A percentile compares a stretch with the other conserved stretches of the same genome.
Conservation (phyloP, 2,113 vertebrate genomes). For the Dinomys branickii region DNA sequence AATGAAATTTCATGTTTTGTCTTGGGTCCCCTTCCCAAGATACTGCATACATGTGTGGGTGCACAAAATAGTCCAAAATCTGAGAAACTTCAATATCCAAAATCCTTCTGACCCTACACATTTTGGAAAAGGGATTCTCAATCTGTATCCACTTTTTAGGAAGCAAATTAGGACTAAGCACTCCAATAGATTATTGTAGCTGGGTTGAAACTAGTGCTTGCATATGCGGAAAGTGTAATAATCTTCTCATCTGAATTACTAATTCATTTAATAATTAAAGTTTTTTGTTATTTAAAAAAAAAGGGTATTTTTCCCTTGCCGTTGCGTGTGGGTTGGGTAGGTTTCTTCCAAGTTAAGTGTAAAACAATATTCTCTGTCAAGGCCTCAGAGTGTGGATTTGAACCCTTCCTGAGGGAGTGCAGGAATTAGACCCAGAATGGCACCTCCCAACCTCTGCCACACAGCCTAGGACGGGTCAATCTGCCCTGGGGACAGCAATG, state of each 20-base stretch:
- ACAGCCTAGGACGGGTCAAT: background rate
- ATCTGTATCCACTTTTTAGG: background rate
- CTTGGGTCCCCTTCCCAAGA: background rate
- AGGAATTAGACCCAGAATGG: background rate
- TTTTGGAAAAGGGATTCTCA: background rate
- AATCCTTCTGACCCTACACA: background rate
- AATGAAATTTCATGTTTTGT: background rate
- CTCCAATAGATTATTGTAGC: background rate
- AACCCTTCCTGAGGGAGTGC: background rate
- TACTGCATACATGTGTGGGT: background rate
- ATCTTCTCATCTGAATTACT: background rate
- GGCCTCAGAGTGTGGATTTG: background rate
- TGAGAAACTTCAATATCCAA: background rate
- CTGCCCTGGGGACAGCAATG: background rate
- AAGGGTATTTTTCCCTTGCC: background rate
- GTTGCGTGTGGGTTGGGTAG: no score
- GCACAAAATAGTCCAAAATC: background rate
- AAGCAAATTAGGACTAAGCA: background rate
- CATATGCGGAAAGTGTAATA: background rate
- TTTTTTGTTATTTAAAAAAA: background rate
- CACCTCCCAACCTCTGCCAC: background rate
- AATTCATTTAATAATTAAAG: background rate
- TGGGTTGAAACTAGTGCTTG: background rate
- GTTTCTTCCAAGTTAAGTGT: background rate
- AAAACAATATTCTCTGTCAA: background rate